A percentile compares a stretch with the other conserved stretches of the same genome.
These are phyloP conservation scores for Cepphus grylle DNA, from an alignment of 2,113 vertebrate genomes.

Conservation along the genomic window DNA sequence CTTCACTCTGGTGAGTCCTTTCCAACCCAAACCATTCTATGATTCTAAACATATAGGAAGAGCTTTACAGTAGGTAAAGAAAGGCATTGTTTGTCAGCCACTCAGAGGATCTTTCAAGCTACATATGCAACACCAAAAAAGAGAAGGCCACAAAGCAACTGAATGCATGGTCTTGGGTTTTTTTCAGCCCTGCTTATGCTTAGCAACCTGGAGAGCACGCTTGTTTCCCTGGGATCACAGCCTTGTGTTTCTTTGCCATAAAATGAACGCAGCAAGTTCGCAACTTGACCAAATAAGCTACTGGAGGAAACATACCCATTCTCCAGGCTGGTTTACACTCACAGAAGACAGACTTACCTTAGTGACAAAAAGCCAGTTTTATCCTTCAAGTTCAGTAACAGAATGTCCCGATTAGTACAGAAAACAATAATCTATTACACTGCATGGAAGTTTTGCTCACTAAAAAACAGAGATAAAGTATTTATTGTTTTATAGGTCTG, in stretches of 20 bases:
- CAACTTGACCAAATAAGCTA: not conserved
- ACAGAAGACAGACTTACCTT: not conserved
- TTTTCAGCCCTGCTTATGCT: not conserved
- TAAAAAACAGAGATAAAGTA: not conserved
- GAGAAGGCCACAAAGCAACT: not conserved
- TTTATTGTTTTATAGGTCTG: not conserved
- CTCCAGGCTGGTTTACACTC: not conserved
- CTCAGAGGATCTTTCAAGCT: not conserved
- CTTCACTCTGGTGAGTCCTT: not conserved
- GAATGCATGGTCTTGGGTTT: not conserved
- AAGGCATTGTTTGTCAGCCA: not conserved
- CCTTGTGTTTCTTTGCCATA: not conserved
- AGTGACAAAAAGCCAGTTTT: not conserved
- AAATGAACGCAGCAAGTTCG: not conserved
- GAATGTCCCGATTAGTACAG: not conserved
- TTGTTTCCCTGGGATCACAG: not conserved
- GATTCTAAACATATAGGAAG: not conserved
- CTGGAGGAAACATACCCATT: not conserved
- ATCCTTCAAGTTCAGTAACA: not conserved
- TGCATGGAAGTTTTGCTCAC: not conserved
- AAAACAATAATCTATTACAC: not conserved
- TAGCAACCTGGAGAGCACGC: not conserved
- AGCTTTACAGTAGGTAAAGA: not conserved
- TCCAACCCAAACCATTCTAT: not conserved
- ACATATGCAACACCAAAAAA: not conserved